Evolutionary conservation across 2,888 invertebrate species (phyloP).

Genomic region (Drosophila kuntzei): DNA sequence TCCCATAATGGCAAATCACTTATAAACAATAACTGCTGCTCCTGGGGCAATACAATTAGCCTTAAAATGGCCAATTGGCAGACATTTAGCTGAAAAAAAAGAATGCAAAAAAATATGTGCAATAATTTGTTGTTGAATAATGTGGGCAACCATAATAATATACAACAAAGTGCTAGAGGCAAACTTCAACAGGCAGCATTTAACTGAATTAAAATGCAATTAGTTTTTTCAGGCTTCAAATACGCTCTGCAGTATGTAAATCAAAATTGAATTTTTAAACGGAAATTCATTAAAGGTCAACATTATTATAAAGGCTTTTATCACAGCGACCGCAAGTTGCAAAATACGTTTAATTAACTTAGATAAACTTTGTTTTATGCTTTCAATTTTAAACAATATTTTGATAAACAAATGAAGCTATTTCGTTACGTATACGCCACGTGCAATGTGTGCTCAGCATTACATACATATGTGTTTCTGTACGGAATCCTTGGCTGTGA

Average conservation of each 20-base stretch:
- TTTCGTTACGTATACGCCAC: conserved; percentile 21
- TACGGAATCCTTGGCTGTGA: neutral
- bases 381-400: conserved; percentile 16
- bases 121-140: conserved; percentile 22
- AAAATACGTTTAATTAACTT: conserved; percentile 34
- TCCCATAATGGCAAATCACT: conserved; percentile 31
- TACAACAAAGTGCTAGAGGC: conserved; percentile 22
- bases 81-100: conserved; percentile 22
- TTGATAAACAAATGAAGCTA: conserved; percentile 18
- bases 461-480: too few species aligned
- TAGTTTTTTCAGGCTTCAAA: conserved; percentile 32
- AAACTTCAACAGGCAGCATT: conserved; percentile 24
- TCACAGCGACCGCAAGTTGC: neutral
- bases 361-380: conserved; percentile 12
- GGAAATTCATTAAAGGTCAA: conserved; percentile 41
- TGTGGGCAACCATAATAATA: conserved; percentile 36
- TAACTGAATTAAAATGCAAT: conserved; percentile 62
- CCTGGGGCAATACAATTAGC: conserved; percentile 64
- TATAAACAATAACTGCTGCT: conserved; percentile 11
- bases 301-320: conserved; percentile 25
- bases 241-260: conserved; percentile 19
- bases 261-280: conserved; percentile 5
- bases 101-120: conserved; percentile 1
- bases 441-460: neutral
- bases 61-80: conserved; percentile 36